Conservation (phyloP, 2,113 vertebrate species). For the Psilopogon haemacephalus region DNA sequence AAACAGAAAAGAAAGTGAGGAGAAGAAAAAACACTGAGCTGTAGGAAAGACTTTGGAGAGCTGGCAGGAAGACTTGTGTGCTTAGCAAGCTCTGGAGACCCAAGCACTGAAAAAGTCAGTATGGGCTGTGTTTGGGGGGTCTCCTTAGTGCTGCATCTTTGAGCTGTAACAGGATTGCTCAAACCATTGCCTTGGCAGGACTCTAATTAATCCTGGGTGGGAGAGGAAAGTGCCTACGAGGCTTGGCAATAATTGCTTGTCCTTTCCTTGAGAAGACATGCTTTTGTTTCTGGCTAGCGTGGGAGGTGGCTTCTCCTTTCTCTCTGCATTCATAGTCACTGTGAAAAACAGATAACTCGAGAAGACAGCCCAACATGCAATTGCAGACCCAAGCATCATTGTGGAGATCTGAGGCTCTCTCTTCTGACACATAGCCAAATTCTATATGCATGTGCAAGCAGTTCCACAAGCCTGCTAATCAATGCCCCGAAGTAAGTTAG, state of each 20-base stretch:
- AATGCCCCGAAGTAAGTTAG: not conserved
- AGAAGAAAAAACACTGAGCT: not conserved
- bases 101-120: not conserved
- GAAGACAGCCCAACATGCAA: not conserved
- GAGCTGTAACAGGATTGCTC: not conserved
- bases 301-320: conserved; percentile 4
- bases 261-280: not conserved
- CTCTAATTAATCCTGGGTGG: not conserved
- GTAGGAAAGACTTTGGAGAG: not conserved
- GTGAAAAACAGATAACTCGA: not conserved
- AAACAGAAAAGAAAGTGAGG: not conserved
- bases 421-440: not conserved
- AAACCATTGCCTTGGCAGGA: not conserved
- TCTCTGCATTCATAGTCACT: not conserved
- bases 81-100: not conserved
- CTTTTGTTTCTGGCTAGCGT: not conserved
- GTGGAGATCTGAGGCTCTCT: not conserved
- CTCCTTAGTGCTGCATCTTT: not conserved
- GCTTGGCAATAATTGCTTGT: not conserved
- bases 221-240: not conserved
- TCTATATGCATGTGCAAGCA: not conserved
- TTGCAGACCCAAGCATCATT: not conserved
- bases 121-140: not conserved
- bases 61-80: not conserved
- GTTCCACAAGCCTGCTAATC: not conserved